Percentiles rank a stretch among this genome's conserved stretches.
phyloP scores from a whole-genome alignment of 2,888 invertebrate genomes.

The Polia nebulosa region DNA sequence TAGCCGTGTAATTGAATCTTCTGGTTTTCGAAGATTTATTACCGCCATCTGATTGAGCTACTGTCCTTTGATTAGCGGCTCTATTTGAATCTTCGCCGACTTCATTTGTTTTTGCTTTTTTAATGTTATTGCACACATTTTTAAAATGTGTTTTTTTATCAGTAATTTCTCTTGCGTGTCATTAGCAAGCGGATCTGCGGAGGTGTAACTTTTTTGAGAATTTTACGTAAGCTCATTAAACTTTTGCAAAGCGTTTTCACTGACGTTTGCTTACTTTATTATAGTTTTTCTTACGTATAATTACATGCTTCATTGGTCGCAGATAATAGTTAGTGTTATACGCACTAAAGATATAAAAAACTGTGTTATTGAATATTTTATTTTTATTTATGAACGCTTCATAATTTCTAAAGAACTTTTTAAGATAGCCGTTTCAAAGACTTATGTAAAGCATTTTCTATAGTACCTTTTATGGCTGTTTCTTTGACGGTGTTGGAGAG shows the following conservation, averaged over 20 bases:
- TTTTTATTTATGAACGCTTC: slow-evolving; percentile 38
- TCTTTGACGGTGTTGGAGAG: slow-evolving; percentile 29
- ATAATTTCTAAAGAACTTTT: slow-evolving; percentile 39
- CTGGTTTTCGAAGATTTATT: slow-evolving; percentile 88
- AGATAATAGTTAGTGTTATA: slow-evolving; percentile 52
- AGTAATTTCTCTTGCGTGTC: slow-evolving; percentile 18
- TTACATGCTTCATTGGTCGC: slow-evolving; percentile 61
- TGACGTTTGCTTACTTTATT: slow-evolving; percentile 38
- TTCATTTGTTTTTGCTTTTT: slow-evolving; percentile 71
- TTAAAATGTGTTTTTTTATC: slow-evolving; percentile 29
- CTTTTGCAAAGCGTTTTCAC: slow-evolving; percentile 50
- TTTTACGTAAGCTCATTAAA: slow-evolving; percentile 55
- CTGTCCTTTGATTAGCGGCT: slow-evolving; percentile 86
- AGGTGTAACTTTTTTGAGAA: slow-evolving; percentile 21
- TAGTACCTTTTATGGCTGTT: slow-evolving; percentile 42
- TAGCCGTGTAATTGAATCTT: slow-evolving; percentile 90
- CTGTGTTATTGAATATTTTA: slow-evolving; percentile 51
- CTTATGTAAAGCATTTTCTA: slow-evolving; percentile 58
- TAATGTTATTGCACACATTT: slow-evolving; percentile 51
- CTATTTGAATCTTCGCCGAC: slow-evolving; percentile 73
- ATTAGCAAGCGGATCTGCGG: slow-evolving; percentile 14
- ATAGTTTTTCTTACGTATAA: slow-evolving; percentile 59
- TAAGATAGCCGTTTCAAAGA: slow-evolving; percentile 12
- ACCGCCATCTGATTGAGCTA: slow-evolving; percentile 83
- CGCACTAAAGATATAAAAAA: slow-evolving; percentile 47